phyloP scores from a whole-genome alignment of 92 coral and sea anemone genomes.

The Zoanthus sansibaricus region DNA sequence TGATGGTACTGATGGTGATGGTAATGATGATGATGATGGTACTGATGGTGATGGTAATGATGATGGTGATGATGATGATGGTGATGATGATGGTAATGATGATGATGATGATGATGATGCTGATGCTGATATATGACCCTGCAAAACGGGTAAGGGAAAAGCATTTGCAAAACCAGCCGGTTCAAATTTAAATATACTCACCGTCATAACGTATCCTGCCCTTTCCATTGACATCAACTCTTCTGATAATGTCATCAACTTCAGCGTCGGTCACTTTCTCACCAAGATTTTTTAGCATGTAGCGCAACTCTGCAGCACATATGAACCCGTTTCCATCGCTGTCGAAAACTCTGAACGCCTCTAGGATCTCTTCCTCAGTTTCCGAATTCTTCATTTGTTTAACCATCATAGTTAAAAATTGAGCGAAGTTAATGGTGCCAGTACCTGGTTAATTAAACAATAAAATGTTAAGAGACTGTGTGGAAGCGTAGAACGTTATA shows the following conservation, averaged over 20 bases:
- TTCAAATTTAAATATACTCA: not conserved
- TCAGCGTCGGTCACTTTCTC: slow-evolving; percentile 79
- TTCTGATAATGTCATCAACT: slow-evolving; percentile 78
- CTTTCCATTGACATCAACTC: slow-evolving; percentile 38
- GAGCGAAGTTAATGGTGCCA: slow-evolving; percentile 61
- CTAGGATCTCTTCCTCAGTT: slow-evolving; percentile 77
- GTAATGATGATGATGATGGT: not conserved
- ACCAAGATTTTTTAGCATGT: slow-evolving; percentile 80
- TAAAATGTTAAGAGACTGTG: not conserved
- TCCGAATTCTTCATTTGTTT: slow-evolving; percentile 75
- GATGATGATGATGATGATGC: too few species aligned
- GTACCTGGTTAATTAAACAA: not conserved
- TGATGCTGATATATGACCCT: too few species aligned
- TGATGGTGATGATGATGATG: not conserved
- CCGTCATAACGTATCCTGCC: slow-evolving; percentile 17
- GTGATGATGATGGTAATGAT: not conserved
- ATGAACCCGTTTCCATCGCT: slow-evolving; percentile 85
- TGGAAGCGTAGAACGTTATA: too few species aligned
- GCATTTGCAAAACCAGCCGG: too few species aligned
- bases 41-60: too few species aligned
- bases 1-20: not conserved
- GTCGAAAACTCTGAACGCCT: slow-evolving; percentile 88
- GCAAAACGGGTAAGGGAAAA: too few species aligned
- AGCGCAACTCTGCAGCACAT: slow-evolving; percentile 83
- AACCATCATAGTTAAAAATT: slow-evolving; percentile 73